These are phyloP conservation scores for Chaetogeoica ovagalla DNA, from an alignment of 2,888 invertebrate genomes.

Conservation along the genomic window DNA sequence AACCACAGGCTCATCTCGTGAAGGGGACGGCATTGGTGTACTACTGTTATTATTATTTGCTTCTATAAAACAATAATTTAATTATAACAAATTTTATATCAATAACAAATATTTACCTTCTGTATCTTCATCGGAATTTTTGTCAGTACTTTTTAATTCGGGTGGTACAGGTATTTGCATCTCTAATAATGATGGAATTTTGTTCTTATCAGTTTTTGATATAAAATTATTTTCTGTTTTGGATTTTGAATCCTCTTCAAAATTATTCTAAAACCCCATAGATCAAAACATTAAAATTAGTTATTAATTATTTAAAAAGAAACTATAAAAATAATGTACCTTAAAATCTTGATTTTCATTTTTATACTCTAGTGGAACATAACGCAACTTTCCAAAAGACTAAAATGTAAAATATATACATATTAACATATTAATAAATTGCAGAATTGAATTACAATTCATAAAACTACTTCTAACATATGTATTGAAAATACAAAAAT, in stretches of 20 bases:
- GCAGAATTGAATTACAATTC: too few relatives aligned
- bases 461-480: too few relatives aligned
- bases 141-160: slow-evolving; percentile 51
- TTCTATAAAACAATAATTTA: not conserved
- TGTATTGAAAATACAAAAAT: too few relatives aligned
- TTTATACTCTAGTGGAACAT: slow-evolving; percentile 47
- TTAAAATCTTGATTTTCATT: slow-evolving; percentile 39
- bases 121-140: slow-evolving; percentile 23
- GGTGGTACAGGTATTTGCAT: slow-evolving; percentile 59
- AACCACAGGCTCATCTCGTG: slow-evolving; percentile 28
- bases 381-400: slow-evolving; percentile 48
- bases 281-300: not conserved
- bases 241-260: slow-evolving; percentile 37
- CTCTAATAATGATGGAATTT: slow-evolving; percentile 60
- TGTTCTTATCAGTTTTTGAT: slow-evolving; percentile 45
- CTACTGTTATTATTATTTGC: slow-evolving; percentile 36
- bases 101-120: slow-evolving; percentile 30
- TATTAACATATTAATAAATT: slow-evolving; percentile 4
- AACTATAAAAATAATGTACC: slow-evolving; percentile 11
- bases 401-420: slow-evolving; percentile 7
- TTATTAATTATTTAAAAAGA: not conserved
- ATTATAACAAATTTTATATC: not conserved
- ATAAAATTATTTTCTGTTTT: slow-evolving; percentile 30
- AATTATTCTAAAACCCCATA: slow-evolving; percentile 28
- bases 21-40: slow-evolving; percentile 50